Evolutionary conservation across 2,113 vertebrate species (phyloP).

Genomic region (Cinclus mexicanus): DNA sequence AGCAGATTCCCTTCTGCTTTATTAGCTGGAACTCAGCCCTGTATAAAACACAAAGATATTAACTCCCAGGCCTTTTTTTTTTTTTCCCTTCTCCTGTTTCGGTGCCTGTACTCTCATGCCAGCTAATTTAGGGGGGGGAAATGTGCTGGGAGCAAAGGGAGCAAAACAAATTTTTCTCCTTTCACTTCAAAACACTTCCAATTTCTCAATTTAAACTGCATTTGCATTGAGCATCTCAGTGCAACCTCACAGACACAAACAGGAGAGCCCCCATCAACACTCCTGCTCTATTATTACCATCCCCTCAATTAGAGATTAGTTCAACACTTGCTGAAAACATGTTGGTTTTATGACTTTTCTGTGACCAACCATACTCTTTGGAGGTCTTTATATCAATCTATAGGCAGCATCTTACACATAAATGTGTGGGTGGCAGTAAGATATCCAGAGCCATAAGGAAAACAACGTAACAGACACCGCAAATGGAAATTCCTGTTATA

Average conservation of each 20-base stretch:
- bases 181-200: background rate
- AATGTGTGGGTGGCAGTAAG: background rate
- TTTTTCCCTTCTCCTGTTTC: background rate
- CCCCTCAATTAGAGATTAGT: background rate
- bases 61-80: background rate
- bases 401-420: background rate
- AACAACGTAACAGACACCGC: background rate
- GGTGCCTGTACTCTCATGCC: background rate
- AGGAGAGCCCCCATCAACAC: background rate
- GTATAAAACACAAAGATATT: background rate
- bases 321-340: fast-evolving
- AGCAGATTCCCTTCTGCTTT: background rate
- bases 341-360: background rate
- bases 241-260: background rate
- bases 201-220: background rate
- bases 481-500: background rate
- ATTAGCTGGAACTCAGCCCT: background rate
- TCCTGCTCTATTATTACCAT: background rate
- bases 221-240: background rate
- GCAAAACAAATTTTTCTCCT: background rate
- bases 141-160: background rate
- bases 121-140: constrained; percentile 7
- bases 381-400: background rate
- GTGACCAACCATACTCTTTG: background rate
- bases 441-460: background rate